These are phyloP conservation scores for Apodemus speciosus DNA, from an alignment of 2,113 vertebrate genomes.

Conservation along the genomic window DNA sequence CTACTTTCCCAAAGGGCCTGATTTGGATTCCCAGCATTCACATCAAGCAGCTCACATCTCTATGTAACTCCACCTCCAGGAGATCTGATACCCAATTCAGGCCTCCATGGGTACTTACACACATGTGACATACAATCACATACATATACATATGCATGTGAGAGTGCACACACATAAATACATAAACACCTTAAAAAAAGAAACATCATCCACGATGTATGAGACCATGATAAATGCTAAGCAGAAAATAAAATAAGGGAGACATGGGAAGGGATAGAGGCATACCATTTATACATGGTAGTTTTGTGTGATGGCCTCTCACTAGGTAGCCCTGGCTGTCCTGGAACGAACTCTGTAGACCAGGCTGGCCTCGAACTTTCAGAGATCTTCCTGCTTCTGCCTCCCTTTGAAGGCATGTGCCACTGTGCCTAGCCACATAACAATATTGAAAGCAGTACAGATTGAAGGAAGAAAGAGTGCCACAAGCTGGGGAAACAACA, in stretches of 20 bases:
- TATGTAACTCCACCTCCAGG: background rate
- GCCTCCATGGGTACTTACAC: background rate
- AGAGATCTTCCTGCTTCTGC: background rate
- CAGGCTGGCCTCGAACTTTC: background rate
- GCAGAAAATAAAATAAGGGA: background rate
- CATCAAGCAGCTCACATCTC: background rate
- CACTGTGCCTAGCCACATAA: background rate
- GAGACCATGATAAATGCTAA: background rate
- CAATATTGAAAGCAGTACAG: background rate
- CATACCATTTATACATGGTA: background rate
- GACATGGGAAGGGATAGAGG: background rate
- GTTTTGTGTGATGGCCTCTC: background rate
- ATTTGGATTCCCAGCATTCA: background rate
- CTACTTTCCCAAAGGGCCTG: background rate
- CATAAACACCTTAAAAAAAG: background rate
- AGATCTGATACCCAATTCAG: background rate
- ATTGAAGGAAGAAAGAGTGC: background rate
- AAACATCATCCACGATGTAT: background rate
- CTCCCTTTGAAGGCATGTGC: background rate
- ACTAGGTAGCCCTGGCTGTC: background rate
- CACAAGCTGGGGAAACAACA: background rate
- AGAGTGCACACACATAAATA: background rate
- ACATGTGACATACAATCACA: background rate
- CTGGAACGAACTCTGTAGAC: background rate
- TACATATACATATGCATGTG: background rate